These are phyloP conservation scores for Atherix ibis DNA, from an alignment of 2,888 invertebrate genomes.

Conservation along the genomic window DNA sequence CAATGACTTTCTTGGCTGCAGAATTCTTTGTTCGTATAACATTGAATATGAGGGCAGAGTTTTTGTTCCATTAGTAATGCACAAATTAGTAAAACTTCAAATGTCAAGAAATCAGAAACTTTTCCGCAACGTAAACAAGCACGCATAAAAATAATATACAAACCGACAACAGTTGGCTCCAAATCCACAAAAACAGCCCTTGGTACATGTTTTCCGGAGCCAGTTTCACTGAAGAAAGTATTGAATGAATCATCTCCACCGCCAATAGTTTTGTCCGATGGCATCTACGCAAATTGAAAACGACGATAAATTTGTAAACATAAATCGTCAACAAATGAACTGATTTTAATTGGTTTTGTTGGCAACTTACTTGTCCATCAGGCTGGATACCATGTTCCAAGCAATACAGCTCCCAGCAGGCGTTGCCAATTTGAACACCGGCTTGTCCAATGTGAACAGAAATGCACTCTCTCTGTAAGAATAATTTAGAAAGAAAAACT, in stretches of 20 bases:
- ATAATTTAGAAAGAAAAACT: constrained; percentile 7
- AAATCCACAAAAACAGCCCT: constrained; percentile 79
- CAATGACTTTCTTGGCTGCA: too few species aligned
- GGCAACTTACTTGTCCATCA: constrained; percentile 45
- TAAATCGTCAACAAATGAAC: constrained; percentile 1
- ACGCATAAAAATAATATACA: constrained; percentile 21
- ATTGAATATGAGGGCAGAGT: too few species aligned
- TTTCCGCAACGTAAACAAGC: too few species aligned
- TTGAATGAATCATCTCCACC: constrained; percentile 63
- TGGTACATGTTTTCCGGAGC: constrained; percentile 72
- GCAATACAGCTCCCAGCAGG: constrained; percentile 77
- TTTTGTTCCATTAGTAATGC: too few species aligned
- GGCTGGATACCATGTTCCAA: constrained; percentile 73
- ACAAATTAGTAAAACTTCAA: too few species aligned
- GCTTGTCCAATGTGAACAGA: constrained; percentile 78
- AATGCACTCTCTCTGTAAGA: constrained; percentile 63
- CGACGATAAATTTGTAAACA: not conserved
- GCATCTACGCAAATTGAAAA: constrained; percentile 39
- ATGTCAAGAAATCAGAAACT: too few species aligned
- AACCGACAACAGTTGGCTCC: constrained; percentile 84
- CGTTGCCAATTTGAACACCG: constrained; percentile 74
- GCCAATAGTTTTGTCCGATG: constrained; percentile 60
- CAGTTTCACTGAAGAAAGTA: constrained; percentile 63
- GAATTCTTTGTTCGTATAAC: too few species aligned
- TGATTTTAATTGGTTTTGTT: not conserved